A percentile compares a stretch with the other conserved stretches of the same genome.
phyloP scores from a whole-genome alignment of 2,888 invertebrate species.

The Cenopis cana region DNA sequence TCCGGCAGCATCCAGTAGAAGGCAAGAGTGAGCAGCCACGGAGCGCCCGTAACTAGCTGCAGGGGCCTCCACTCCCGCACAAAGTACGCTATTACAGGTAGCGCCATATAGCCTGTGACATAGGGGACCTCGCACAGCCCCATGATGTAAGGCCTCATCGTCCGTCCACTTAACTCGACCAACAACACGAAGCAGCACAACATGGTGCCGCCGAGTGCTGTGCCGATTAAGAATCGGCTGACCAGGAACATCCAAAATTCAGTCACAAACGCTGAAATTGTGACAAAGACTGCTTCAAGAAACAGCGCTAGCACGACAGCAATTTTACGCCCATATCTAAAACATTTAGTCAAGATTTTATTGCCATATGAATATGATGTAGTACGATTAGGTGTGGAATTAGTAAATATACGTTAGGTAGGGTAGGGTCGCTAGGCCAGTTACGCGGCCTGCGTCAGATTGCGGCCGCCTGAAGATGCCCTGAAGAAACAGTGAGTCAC shows the following conservation, averaged over 20 bases:
- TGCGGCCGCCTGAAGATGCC: too few species aligned
- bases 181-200: conserved; percentile 87
- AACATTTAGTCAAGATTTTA: conserved; percentile 22
- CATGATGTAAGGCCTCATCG: conserved; percentile 81
- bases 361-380: background rate
- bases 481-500: too few species aligned
- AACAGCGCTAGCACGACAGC: conserved; percentile 85
- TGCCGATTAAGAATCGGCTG: conserved; percentile 84
- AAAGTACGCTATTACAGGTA: conserved; percentile 85
- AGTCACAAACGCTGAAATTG: conserved; percentile 82
- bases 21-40: conserved; percentile 81
- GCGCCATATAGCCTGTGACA: conserved; percentile 81
- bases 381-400: background rate
- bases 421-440: too few species aligned
- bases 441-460: too few species aligned
- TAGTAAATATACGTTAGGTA: too few species aligned
- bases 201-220: conserved; percentile 88
- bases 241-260: conserved; percentile 86
- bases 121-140: conserved; percentile 85
- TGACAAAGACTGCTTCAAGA: conserved; percentile 83
- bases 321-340: conserved; percentile 87
- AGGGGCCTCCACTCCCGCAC: conserved; percentile 86
- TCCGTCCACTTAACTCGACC: conserved; percentile 86
- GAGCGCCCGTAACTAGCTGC: conserved; percentile 83
- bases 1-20: conserved; percentile 90